These are phyloP conservation scores for Sandelia bainsii DNA, from an alignment of 2,797 vertebrate species.

Conservation along the genomic window DNA sequence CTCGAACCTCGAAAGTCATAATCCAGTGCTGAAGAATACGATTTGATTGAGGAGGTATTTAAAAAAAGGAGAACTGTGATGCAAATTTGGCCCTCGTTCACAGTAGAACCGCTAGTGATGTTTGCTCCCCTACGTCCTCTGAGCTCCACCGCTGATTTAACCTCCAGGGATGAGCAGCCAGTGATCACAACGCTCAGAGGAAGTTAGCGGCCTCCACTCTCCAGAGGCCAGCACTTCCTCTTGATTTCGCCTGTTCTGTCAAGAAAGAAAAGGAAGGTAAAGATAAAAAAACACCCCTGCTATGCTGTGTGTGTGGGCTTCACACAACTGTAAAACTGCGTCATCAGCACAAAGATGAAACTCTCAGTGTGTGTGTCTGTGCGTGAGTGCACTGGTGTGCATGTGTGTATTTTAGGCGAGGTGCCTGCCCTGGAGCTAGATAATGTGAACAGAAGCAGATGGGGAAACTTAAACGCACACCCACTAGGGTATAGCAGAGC, in stretches of 20 bases:
- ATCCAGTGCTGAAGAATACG: conserved; percentile 19
- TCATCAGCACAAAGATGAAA: conserved; percentile 85
- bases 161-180: conserved; percentile 75
- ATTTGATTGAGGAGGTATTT: conserved; percentile 56
- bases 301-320: conserved; percentile 81
- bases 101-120: conserved; percentile 59
- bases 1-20: conserved; percentile 44
- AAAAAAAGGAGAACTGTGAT: conserved; percentile 63
- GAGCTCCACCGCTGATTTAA: conserved; percentile 73
- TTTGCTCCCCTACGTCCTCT: conserved; percentile 72
- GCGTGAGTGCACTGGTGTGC: conserved; percentile 49
- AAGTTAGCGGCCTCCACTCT: conserved; percentile 82
- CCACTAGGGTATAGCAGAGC: conserved; percentile 85
- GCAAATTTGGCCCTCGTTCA: conserved; percentile 71
- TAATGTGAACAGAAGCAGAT: conserved; percentile 85
- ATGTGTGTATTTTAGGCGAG: conserved; percentile 82
- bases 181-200: conserved; percentile 81
- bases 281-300: conserved; percentile 79
- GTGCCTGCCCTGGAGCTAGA: conserved; percentile 85
- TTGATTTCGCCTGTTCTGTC: conserved; percentile 77
- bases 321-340: conserved; percentile 82
- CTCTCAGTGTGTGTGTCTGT: conserved; percentile 48
- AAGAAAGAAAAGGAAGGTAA: conserved; percentile 77
- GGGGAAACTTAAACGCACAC: conserved; percentile 84
- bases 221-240: conserved; percentile 78